Evolutionary conservation across 2,888 invertebrate genomes (phyloP), one percentile per base, ranked within the genome.

Genomic region (Melanophora roralis): DNA sequence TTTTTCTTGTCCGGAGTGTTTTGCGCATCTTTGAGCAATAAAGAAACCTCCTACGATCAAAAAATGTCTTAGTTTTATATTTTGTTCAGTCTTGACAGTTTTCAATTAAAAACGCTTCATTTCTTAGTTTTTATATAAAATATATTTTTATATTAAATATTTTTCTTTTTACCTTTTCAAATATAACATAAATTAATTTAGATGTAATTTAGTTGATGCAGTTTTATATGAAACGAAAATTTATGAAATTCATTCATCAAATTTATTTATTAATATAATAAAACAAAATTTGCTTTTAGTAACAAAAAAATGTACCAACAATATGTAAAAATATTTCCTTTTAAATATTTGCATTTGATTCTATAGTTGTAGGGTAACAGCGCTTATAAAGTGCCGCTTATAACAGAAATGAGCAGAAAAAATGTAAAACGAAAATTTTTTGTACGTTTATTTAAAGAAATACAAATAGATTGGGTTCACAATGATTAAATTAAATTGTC

Each of bases 241-340:
- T 38, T 8, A 12, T 16, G 12, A 23, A 47, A 27, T 69, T 36
- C 57, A 69, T 69, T 36, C 59, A 59, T 69, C 59, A 69, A 49
- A 69, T 47, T 47, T 23, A 59, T 69, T 49, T 21, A 69, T 69
- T 69, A 59, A 69, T 59, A 49, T 16, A 47, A 59, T 69, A 47
- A 69, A 32, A 47, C 57, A 32, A 3, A 51, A 36, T 45, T 57
- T 59, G 47, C 36, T 59, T 57, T 69, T 59, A 23, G 59, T 21
- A 47, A 47, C 36, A 57, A 47, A 45, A 68, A 45, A 19, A 45
- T 19, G 6, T 27, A 27, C 16, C 7, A 12, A 11, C 5, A n/a
- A n/a, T 23, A 57, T 38, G 34, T 67, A 19, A 12, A 59, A 69
- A 49, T 36, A 49, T 59, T 38, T 1, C 21, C 27, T 38, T 53